Evolutionary conservation across 2,888 invertebrate genomes (phyloP).

Genomic region (Cephus spinipes): DNA sequence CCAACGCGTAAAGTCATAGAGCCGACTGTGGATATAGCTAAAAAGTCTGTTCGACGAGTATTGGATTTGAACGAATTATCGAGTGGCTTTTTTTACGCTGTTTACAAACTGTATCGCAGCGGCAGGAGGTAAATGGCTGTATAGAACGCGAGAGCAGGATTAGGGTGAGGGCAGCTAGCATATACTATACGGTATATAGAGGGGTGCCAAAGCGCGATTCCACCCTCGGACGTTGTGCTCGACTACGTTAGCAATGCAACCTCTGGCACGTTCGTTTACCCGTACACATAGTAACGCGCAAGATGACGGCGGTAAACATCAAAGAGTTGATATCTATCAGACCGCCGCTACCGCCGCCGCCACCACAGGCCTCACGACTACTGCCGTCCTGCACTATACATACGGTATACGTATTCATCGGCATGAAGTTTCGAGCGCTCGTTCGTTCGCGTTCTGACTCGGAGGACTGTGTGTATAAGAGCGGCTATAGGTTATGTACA

Average conservation of each 20-base stretch:
- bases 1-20: background rate
- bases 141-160: conserved; percentile 21
- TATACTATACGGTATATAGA: conserved; percentile 22
- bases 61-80: conserved; percentile 21
- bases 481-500: background rate
- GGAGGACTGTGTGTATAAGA: background rate
- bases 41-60: background rate
- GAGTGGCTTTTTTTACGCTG: conserved; percentile 58
- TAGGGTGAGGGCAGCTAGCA: conserved; percentile 26
- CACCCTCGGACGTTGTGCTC: conserved; percentile 23
- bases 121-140: conserved; percentile 26
- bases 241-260: background rate
- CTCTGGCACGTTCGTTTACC: background rate
- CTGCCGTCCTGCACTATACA: background rate
- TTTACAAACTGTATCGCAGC: conserved; percentile 54
- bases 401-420: background rate
- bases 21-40: background rate
- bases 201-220: conserved; percentile 30
- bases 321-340: conserved; percentile 52
- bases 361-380: conserved; percentile 5
- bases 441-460: background rate
- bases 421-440: background rate
- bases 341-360: conserved; percentile 26
- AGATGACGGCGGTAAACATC: conserved; percentile 53
- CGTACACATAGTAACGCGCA: conserved; percentile 8